Percentiles rank a stretch among this genome's conserved stretches.
phyloP scores from a whole-genome alignment of 1,140 invertebrate genomes.

The Orius laevigatus region DNA sequence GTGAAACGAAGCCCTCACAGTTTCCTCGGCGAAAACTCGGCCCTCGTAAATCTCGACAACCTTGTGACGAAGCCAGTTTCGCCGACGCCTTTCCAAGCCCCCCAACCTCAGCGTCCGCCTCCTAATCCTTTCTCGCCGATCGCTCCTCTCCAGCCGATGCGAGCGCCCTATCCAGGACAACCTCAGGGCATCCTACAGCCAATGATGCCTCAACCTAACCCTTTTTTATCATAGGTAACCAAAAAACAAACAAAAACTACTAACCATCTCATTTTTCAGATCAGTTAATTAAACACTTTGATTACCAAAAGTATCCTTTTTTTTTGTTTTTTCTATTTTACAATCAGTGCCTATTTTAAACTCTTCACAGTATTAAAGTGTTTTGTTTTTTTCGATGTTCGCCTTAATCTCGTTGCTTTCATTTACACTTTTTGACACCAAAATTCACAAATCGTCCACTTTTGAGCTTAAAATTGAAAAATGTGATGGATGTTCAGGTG shows the following conservation, averaged over 20 bases:
- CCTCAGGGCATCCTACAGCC: conserved; percentile 12
- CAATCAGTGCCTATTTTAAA: background rate
- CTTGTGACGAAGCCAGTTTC: conserved; percentile 45
- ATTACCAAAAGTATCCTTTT: background rate
- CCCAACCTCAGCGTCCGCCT: conserved; percentile 16
- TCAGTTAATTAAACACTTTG: conserved; percentile 1
- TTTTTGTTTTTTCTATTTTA: conserved; percentile 1
- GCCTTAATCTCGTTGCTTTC: too few relatives aligned
- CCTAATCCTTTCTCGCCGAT: conserved; percentile 17
- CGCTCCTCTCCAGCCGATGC: conserved; percentile 8
- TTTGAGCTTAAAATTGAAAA: too few relatives aligned
- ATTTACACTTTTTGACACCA: too few relatives aligned
- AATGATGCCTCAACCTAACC: conserved; percentile 15
- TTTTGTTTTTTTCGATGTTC: too few relatives aligned
- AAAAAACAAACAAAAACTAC: background rate
- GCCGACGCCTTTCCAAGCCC: conserved; percentile 16
- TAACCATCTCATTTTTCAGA: background rate
- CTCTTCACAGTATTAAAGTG: background rate
- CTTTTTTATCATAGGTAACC: conserved; percentile 16
- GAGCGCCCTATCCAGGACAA: conserved; percentile 2
- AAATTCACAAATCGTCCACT: too few relatives aligned
- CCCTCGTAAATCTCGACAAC: conserved; percentile 88
- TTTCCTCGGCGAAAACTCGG: conserved; percentile 87
- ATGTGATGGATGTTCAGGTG: too few relatives aligned
- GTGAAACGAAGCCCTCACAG: conserved; percentile 75